phyloP scores from a whole-genome alignment of 2,888 invertebrate genomes.

The Eurytoma adleriae region DNA sequence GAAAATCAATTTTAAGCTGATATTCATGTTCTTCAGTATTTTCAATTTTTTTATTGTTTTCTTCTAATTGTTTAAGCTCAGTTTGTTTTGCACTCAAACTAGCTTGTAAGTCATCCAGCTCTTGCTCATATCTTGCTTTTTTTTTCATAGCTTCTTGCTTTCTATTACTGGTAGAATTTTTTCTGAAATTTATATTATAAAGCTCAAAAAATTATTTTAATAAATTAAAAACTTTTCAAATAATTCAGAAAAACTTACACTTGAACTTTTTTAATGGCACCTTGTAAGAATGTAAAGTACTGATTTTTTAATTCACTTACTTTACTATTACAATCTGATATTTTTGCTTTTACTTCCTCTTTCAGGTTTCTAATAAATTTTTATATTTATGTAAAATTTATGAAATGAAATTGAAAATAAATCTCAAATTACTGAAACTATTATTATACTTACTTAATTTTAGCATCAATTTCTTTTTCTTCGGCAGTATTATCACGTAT shows the following conservation, averaged over 20 bases:
- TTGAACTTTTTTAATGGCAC: conserved; percentile 69
- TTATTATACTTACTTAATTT: conserved; percentile 75
- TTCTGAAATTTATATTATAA: conserved; percentile 61
- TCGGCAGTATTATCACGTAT: conserved; percentile 62
- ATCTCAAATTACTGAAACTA: no score
- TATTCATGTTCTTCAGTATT: conserved; percentile 73
- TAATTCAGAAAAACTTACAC: conserved; percentile 63
- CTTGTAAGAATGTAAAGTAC: conserved; percentile 60
- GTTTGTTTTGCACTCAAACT: conserved; percentile 76
- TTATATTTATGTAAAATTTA: conserved; percentile 14
- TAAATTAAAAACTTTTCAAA: conserved; percentile 22
- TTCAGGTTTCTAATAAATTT: conserved; percentile 59
- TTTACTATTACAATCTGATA: conserved; percentile 53
- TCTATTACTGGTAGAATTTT: conserved; percentile 63
- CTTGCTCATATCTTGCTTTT: conserved; percentile 71
- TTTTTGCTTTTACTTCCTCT: conserved; percentile 60
- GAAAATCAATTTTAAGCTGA: conserved; percentile 68
- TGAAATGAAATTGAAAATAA: no score
- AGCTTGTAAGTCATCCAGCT: conserved; percentile 76
- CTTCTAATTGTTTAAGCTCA: conserved; percentile 74
- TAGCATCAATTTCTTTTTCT: conserved; percentile 64
- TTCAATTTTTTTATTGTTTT: conserved; percentile 67
- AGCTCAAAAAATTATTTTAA: conserved; percentile 8
- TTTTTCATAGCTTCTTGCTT: conserved; percentile 73
- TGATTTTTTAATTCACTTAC: conserved; percentile 59